A percentile compares a stretch with the other conserved stretches of the same genome.
Conservation (phyloP, 2,797 vertebrate species). For the Oophaga sylvatica region DNA sequence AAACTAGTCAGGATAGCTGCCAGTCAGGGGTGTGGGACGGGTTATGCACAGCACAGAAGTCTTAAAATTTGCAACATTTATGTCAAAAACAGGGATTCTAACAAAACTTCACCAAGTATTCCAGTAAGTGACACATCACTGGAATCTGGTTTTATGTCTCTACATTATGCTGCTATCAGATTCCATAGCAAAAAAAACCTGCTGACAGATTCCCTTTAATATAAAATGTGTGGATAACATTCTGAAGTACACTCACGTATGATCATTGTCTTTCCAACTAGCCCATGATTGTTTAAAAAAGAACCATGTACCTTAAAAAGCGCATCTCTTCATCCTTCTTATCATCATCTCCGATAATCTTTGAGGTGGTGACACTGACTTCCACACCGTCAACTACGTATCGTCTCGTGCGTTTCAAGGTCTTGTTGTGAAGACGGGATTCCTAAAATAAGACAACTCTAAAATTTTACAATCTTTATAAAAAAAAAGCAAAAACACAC, state of each 20-base stretch:
- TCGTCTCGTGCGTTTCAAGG: constrained; percentile 89
- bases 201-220: no score
- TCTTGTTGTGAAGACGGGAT: constrained; percentile 82
- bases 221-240: no score
- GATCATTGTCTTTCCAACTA: background rate
- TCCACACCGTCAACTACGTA: constrained; percentile 93
- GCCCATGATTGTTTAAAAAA: background rate
- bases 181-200: no score
- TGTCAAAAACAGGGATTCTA: no score
- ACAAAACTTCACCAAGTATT: no score
- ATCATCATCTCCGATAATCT: constrained; percentile 94
- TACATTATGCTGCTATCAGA: no score
- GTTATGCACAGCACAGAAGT: no score
- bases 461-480: background rate
- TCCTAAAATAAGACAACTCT: constrained; percentile 70
- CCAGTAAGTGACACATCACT: no score
- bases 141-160: no score
- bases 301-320: constrained; percentile 85
- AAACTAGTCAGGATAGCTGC: no score
- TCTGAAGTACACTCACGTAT: background rate
- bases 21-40: no score
- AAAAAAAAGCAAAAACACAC: background rate
- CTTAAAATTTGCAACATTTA: no score
- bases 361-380: constrained; percentile 96
- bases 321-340: constrained; percentile 98